These are phyloP conservation scores for Baryphthengus martii DNA, from an alignment of 2,113 vertebrate species.

Conservation along the genomic window DNA sequence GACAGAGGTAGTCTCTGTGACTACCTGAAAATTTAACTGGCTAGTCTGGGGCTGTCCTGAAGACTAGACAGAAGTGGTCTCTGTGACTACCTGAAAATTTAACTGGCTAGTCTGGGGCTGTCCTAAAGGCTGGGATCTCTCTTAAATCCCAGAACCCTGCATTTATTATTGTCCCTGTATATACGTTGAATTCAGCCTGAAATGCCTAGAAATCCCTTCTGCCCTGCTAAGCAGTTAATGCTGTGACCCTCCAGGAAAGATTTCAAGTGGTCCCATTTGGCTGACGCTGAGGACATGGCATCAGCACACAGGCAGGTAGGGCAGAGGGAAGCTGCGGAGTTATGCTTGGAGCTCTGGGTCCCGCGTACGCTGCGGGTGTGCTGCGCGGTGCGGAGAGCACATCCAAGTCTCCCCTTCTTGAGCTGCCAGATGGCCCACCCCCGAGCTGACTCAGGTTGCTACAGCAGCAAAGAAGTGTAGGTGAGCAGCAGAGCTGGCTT, in stretches of 20 bases:
- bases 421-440: neutral
- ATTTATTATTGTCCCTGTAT: neutral
- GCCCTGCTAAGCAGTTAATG: neutral
- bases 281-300: fast-evolving
- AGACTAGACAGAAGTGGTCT: neutral
- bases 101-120: neutral
- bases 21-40: neutral
- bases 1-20: neutral
- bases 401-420: neutral
- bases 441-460: neutral
- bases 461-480: neutral
- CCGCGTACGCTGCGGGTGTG: fast-evolving
- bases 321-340: neutral
- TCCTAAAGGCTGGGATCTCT: neutral
- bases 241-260: neutral
- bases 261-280: neutral
- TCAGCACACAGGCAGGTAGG: neutral
- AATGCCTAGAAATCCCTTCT: neutral
- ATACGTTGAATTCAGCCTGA: neutral
- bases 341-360: neutral
- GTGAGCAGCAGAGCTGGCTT: constrained; percentile 39
- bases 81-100: neutral
- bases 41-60: neutral
- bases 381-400: neutral
- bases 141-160: neutral